Base-by-base conservation (phyloP, 1,140 invertebrate genomes). In the Drosophila takahashii region DNA sequence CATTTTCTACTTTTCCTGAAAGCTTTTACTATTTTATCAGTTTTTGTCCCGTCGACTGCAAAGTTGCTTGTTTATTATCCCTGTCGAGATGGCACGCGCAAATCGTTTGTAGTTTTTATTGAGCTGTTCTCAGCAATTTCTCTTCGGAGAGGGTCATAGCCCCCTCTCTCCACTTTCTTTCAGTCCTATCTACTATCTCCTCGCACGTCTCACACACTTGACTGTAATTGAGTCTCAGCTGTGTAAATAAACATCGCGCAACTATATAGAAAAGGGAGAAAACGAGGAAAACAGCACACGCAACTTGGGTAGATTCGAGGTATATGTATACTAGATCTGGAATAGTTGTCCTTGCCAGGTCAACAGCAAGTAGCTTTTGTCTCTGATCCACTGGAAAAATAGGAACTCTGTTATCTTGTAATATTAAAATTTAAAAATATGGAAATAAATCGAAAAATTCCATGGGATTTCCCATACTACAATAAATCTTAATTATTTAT, bases 51-150 rank as follows among this genome's bases (percentile, higher is more conserved):
- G 16, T 11, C 29, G 42, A 10, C 15, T 51, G 51, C 9, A 22
- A 59, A 59, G 42, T 69, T 15, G 65, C 48, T 69, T 45, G 54
- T 77, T 77, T 77, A 69, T 76, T 77, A 76, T 69, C 73, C 73
- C 51, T 77, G 73, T 77, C 72, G 36, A 48, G 41, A 66, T 75
- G 72, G 60, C 72, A 76, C 72, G 71, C 72, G 74, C 57, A 77
- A 77, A 77, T 77, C 54, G 62, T 77, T 77, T 77, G 74, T 77
- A 77, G 74, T 77, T 77, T 77, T 77, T 77, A 77, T 77, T 56
- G 73, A 67, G 62, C 62, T 77, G 54, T 48, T 77, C 54, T 69
- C 73, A 77, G 73, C 56, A 50, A 70, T 76, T 76, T 76, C 60
- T 66, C 67, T 70, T 45, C 5, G 16, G 34, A 45, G 48, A 54